A percentile compares a stretch with the other conserved stretches of the same genome.
Conservation (phyloP, 2,797 vertebrate species). For the Heterohyrax brucei region DNA sequence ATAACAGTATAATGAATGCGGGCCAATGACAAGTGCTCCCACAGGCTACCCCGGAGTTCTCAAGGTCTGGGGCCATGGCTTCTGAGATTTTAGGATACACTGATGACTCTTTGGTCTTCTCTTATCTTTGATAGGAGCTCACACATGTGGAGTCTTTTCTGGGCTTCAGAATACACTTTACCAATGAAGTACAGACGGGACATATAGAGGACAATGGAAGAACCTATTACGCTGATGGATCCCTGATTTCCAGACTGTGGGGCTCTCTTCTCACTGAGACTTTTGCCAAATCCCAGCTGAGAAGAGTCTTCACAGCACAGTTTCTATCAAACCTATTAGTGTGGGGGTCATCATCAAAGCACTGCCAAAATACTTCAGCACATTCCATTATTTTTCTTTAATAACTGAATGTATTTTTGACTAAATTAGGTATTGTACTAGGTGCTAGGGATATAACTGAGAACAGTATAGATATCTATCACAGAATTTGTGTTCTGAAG, state of each 20-base stretch:
- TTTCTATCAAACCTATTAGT: not conserved
- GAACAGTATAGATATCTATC: slow-evolving; percentile 16
- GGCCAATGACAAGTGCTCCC: not conserved
- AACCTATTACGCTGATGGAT: too few species aligned
- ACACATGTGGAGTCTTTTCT: not conserved
- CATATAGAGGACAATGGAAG: not conserved
- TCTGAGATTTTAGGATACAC: not conserved
- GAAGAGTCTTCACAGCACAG: not conserved
- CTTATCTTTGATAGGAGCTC: rapidly evolving
- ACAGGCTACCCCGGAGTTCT: not conserved
- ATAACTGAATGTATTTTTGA: slow-evolving; percentile 47
- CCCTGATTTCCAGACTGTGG: not conserved
- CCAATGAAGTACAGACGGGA: not conserved
- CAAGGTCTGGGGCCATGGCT: not conserved
- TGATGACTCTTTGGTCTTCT: not conserved
- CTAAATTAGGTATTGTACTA: not conserved
- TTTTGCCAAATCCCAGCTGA: not conserved
- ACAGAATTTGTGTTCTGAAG: slow-evolving; percentile 56
- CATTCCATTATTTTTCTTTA: not conserved
- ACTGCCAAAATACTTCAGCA: not conserved
- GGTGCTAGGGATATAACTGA: not conserved
- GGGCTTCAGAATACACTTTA: not conserved
- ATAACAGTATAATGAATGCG: not conserved
- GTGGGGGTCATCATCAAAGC: slow-evolving; percentile 3
- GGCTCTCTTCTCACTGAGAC: not conserved